Evolutionary conservation across 2,797 vertebrate species (phyloP).

Genomic region (Stomatorhinus walkeri): DNA sequence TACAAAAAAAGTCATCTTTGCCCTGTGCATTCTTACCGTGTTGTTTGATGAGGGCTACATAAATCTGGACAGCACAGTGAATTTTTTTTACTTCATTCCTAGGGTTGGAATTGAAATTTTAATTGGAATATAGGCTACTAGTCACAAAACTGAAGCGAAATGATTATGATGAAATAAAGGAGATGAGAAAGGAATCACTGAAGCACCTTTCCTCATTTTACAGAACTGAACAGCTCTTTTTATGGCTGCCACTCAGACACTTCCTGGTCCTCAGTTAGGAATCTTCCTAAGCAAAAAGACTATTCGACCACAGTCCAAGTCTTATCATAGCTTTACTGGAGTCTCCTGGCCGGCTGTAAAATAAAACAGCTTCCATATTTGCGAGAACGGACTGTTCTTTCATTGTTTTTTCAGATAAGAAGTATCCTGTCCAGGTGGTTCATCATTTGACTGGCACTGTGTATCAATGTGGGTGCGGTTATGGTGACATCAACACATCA

Average conservation of each 20-base stretch:
- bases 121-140: neutral
- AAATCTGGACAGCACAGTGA: neutral
- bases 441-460: neutral
- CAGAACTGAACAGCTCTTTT: neutral
- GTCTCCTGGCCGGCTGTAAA: neutral
- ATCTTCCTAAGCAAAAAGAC: neutral
- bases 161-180: neutral
- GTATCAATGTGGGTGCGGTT: neutral
- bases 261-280: neutral
- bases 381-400: neutral
- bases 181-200: neutral
- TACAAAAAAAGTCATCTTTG: neutral
- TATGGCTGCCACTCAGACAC: neutral
- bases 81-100: neutral
- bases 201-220: neutral
- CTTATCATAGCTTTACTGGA: neutral
- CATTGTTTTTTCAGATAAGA: neutral
- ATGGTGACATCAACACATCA: neutral
- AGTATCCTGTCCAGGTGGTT: neutral
- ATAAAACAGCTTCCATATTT: neutral
- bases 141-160: neutral
- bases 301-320: neutral
- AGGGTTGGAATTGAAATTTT: neutral
- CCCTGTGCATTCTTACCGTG: neutral
- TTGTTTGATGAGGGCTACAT: neutral